phyloP scores from a whole-genome alignment of 2,113 vertebrate genomes.

The Monopterus albus region DNA sequence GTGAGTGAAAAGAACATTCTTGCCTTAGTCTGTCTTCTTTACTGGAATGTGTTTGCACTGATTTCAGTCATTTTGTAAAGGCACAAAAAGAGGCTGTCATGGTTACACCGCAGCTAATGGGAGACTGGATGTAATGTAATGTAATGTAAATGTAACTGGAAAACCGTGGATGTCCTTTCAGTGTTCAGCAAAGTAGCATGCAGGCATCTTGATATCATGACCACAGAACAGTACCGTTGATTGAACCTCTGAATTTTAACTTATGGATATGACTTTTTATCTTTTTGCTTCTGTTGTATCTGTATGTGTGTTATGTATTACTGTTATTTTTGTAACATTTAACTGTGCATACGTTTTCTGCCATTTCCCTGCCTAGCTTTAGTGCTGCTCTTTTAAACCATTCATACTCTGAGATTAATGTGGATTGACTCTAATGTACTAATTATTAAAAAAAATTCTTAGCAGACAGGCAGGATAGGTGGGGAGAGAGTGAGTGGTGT shows the following conservation, averaged over 20 bases:
- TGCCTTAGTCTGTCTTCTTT: background rate
- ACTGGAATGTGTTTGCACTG: background rate
- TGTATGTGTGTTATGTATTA: background rate
- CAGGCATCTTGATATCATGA: background rate
- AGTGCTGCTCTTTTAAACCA: too few species aligned
- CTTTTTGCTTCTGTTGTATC: background rate
- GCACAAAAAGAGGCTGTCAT: conserved; percentile 48
- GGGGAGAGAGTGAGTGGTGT: too few species aligned
- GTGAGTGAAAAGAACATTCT: background rate
- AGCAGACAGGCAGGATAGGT: too few species aligned
- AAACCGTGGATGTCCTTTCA: conserved; percentile 50
- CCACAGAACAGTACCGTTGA: background rate
- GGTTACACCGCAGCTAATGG: conserved; percentile 41
- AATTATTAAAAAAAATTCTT: too few species aligned
- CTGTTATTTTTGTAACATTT: background rate
- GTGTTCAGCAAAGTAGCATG: conserved; percentile 37
- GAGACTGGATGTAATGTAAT: conserved; percentile 23
- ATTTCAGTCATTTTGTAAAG: conserved; percentile 25
- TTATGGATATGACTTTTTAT: too few species aligned
- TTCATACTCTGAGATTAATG: too few species aligned
- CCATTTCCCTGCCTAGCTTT: too few species aligned
- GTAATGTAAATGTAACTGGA: conserved; percentile 58
- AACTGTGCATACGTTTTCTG: background rate
- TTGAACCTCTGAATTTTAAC: background rate
- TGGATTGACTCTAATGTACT: too few species aligned